These are phyloP conservation scores for Acrossocheilus fasciatus DNA, from an alignment of 2,797 vertebrate genomes.

Conservation along the genomic window DNA sequence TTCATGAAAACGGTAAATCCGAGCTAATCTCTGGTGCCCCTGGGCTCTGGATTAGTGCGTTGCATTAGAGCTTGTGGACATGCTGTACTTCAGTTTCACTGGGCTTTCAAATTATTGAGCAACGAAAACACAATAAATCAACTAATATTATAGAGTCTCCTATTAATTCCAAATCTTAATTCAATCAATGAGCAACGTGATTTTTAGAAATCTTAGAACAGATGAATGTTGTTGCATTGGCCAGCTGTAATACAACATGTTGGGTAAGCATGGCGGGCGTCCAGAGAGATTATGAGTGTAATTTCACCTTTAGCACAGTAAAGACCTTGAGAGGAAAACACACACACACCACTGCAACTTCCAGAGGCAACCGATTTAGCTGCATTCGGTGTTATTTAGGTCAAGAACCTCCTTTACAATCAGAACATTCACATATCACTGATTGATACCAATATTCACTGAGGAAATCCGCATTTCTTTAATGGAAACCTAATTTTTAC, in stretches of 20 bases:
- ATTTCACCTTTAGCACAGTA: constrained; percentile 49
- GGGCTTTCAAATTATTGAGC: constrained; percentile 31
- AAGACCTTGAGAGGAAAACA: constrained; percentile 18
- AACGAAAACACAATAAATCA: background rate
- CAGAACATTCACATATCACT: background rate
- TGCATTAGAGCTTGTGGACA: constrained; percentile 44
- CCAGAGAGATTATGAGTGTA: constrained; percentile 30
- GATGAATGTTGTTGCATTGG: background rate
- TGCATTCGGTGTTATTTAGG: background rate
- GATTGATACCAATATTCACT: background rate
- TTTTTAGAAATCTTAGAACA: background rate
- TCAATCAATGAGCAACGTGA: background rate
- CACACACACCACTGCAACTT: background rate
- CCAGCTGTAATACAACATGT: background rate
- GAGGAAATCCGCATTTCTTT: background rate
- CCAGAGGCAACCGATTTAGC: background rate
- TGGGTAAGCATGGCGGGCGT: constrained; percentile 15
- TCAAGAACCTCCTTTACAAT: background rate
- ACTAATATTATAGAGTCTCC: background rate
- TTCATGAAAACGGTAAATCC: constrained; percentile 55
- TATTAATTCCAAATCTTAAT: background rate
- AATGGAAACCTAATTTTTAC: background rate
- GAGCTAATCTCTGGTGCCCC: constrained; percentile 53
- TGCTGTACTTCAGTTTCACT: constrained; percentile 49
- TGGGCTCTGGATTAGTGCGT: constrained; percentile 54